Evolutionary conservation across 2,113 vertebrate species (phyloP), one percentile per base, ranked within the genome.

Genomic region (Oenanthe melanoleuca): DNA sequence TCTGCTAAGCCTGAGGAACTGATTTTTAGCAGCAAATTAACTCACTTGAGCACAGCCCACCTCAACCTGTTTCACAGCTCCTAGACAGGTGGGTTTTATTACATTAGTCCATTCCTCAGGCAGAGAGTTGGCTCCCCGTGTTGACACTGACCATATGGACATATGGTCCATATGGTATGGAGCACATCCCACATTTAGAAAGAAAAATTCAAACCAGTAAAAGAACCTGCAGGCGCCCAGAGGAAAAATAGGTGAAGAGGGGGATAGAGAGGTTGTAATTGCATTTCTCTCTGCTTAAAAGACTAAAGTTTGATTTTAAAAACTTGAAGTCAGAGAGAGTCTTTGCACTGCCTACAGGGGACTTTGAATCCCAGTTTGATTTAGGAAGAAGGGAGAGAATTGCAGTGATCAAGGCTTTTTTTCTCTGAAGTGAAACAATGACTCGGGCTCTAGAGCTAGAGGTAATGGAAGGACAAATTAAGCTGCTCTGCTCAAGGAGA

Each of bases 1-100:
- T 74, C 65, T 44, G 26, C 34, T 85, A 56, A 81, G 49, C 49
- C 70, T 28, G 52, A 71, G n/a, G 26, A 92, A 74, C 29, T 87
- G 80, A 72, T 64, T 81, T 94, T 59, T 33, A 81, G 69, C 61
- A 81, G 61, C 34, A 91, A 95, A 91, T 82, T 79, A 64, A 84
- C 89, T 81, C 56, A 60, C 69, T 31, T 81, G 57, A 69, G 77
- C 84, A 56, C 38, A 87, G 14, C 24, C 20, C 61, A 72, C 14
- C 34, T 40, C 56, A 77, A 63, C 37, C 80, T 86, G n/a, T 77
- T 79, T 72, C 85, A 71, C n/a, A 61, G 5, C 44, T 82, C 81
- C 69, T 40, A 87, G 44, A 74, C 44, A 85, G 53, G 56, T 71
- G 44, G 25, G 22, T 56, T 71, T 33, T 66, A 85, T 70, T 66